These are phyloP conservation scores for Noctua fimbriata DNA, from an alignment of 2,888 invertebrate species.

Conservation along the genomic window DNA sequence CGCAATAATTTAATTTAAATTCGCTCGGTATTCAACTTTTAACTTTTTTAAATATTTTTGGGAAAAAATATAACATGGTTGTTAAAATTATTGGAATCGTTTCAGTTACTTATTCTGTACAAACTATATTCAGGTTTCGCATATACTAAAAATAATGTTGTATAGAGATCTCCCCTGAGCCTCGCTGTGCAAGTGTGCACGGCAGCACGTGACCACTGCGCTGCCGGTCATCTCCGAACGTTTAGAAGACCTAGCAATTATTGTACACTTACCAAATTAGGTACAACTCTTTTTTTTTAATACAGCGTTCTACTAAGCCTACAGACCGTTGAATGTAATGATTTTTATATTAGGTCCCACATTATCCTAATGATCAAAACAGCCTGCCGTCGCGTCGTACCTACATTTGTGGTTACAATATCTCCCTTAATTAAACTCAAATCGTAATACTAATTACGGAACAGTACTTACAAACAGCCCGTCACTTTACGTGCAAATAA, in stretches of 20 bases:
- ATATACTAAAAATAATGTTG: too few relatives aligned
- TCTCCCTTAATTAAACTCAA: conserved; percentile 37
- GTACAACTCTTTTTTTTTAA: background rate
- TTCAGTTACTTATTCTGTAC: too few relatives aligned
- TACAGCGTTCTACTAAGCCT: background rate
- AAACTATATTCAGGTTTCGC: too few relatives aligned
- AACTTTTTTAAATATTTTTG: too few relatives aligned
- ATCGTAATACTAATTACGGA: conserved; percentile 32
- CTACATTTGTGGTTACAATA: conserved; percentile 33
- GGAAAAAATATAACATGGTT: too few relatives aligned
- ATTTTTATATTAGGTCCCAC: conserved; percentile 13
- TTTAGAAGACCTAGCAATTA: background rate
- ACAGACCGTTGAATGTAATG: background rate
- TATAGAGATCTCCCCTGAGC: too few relatives aligned
- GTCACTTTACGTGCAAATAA: conserved; percentile 43
- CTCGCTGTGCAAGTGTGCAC: too few relatives aligned
- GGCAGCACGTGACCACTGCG: too few relatives aligned
- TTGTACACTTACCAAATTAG: conserved; percentile 6
- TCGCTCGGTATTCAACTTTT: too few relatives aligned
- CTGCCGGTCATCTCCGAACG: too few relatives aligned
- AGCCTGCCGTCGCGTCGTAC: background rate
- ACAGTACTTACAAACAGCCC: conserved; percentile 21
- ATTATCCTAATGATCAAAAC: conserved; percentile 10
- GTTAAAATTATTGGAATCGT: too few relatives aligned
- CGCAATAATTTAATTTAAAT: too few relatives aligned